Evolutionary conservation across 2,797 vertebrate species (phyloP), one percentile per base, ranked within the genome.

Genomic region (Lepilemur septentrionalis): DNA sequence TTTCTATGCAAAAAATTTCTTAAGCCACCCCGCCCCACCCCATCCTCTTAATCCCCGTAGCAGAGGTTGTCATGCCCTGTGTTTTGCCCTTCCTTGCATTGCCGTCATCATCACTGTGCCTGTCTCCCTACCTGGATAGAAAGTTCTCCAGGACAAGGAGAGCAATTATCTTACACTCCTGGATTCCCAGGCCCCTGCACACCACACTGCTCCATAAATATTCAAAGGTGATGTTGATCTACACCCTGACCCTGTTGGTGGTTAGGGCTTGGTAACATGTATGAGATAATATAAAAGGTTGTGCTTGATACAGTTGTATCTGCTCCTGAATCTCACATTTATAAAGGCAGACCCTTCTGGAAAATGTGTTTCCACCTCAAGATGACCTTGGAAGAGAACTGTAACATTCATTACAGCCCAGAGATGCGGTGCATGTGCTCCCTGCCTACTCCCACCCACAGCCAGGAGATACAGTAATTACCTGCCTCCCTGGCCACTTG

Each of bases 401-500:
- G 46, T 65, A 55, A 35, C 55, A 59, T 88, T 91, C 84, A 41
- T 92, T 84, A 75, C 18, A 92, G 46, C n/a, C 46, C 80, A 32
- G 67, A 7, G 35, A 82, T 61, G 18, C 52, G 55, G 18, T 12
- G 43, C 17, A 11, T 46, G 1, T 30, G 41, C 70, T 90, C 93
- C 76, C 85, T 69, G 55, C 82, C 78, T 41, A 12, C 76, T 83
- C 61, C 93, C 55, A 83, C 90, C 48, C 73, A 43, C 57, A 32
- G 28, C n/a, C 22, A 59, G 67, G 48, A 95, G 65, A 43, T 48
- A 11, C 1, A 52, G 85, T 65, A 52, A 83, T 91, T 96, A 79
- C 75, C 80, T 95, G 85, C 91, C 94, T 94, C 35, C 94, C 75
- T 28, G 91, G 82, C 38, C 75, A 20, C 28, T 94, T 38, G 43